Conservation (phyloP, 2,113 vertebrate species). For the Neotoma lepida region DNA sequence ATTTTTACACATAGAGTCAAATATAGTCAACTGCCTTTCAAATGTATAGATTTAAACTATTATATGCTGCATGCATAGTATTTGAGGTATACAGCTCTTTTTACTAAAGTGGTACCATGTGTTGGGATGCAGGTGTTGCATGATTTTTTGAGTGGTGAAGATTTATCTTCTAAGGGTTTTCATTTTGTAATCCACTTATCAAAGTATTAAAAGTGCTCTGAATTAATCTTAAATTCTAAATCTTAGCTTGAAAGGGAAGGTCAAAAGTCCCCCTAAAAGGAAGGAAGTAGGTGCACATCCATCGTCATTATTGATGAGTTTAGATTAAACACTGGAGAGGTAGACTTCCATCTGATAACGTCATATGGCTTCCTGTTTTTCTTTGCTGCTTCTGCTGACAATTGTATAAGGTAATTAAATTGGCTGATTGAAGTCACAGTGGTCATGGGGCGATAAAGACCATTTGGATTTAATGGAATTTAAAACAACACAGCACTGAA, state of each 20-base stretch:
- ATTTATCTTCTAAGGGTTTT: slow-evolving; percentile 73
- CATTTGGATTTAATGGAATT: slow-evolving; percentile 92
- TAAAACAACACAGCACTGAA: slow-evolving; percentile 87
- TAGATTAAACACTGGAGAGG: slow-evolving; percentile 86
- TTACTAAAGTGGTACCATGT: neutral
- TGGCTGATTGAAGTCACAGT: slow-evolving; percentile 91
- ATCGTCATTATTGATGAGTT: slow-evolving; percentile 86
- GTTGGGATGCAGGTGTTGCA: slow-evolving; percentile 40
- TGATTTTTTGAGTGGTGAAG: slow-evolving; percentile 62
- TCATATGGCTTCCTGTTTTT: slow-evolving; percentile 87
- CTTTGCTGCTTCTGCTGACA: slow-evolving; percentile 87
- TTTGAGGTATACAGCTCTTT: neutral
- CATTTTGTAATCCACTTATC: slow-evolving; percentile 68
- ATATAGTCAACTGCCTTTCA: slow-evolving; percentile 22
- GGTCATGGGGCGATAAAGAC: slow-evolving; percentile 90
- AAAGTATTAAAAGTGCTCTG: slow-evolving; percentile 60
- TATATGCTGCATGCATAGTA: neutral
- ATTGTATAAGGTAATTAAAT: slow-evolving; percentile 92
- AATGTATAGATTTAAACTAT: neutral
- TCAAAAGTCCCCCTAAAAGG: slow-evolving; percentile 83
- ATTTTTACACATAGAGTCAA: slow-evolving; percentile 16
- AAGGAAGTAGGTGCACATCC: slow-evolving; percentile 80
- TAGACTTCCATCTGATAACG: slow-evolving; percentile 90
- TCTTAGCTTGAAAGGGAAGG: slow-evolving; percentile 82
- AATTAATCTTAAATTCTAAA: slow-evolving; percentile 76